These are phyloP conservation scores for Semotilus atromaculatus DNA, from an alignment of 2,797 vertebrate genomes.

Conservation along the genomic window DNA sequence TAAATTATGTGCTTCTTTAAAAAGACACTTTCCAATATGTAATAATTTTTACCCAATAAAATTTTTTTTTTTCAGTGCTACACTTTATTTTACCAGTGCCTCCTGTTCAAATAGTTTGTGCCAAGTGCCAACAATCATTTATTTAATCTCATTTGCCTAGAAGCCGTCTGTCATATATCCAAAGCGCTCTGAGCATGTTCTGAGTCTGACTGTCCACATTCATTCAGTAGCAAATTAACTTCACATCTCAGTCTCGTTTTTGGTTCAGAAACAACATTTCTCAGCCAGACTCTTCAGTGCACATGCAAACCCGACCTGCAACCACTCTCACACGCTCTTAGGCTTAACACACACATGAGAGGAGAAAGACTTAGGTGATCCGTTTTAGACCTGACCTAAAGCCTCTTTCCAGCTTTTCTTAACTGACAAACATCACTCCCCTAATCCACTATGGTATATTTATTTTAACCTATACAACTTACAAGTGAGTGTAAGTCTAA, in stretches of 20 bases:
- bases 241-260: background rate
- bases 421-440: constrained; percentile 24
- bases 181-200: constrained; percentile 19
- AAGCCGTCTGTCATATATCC: constrained; percentile 28
- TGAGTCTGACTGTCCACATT: constrained; percentile 4
- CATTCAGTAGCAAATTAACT: constrained; percentile 10
- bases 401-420: constrained; percentile 41
- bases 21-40: background rate
- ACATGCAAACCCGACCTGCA: constrained; percentile 23
- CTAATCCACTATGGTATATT: background rate
- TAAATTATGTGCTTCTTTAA: too few relatives aligned
- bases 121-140: background rate
- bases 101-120: background rate
- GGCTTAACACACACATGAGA: constrained; percentile 4
- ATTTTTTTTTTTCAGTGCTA: background rate
- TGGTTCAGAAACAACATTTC: background rate
- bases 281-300: background rate
- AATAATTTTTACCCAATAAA: too few relatives aligned
- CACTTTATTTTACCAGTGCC: background rate
- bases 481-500: background rate
- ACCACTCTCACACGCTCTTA: constrained; percentile 1
- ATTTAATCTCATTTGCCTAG: background rate
- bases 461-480: background rate
- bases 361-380: constrained; percentile 37
- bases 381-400: constrained; percentile 41